phyloP scores from a whole-genome alignment of 2,113 vertebrate species.

The Benitochromis conjunctus region DNA sequence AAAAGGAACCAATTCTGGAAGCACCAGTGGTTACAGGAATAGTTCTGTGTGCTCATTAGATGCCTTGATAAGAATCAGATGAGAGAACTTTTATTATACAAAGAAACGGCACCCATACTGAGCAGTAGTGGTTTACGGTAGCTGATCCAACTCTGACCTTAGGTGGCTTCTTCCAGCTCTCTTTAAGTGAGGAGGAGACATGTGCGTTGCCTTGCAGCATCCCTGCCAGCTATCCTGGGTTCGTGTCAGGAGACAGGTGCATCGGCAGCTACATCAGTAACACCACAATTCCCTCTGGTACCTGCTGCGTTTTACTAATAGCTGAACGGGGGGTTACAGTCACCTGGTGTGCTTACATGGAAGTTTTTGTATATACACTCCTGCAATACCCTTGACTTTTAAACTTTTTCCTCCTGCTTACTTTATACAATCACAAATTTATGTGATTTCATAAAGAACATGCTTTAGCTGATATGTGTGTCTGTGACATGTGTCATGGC shows the following conservation, averaged over 20 bases:
- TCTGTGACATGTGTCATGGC: background rate
- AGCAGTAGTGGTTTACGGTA: background rate
- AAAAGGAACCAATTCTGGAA: background rate
- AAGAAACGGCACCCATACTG: background rate
- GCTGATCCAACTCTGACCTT: background rate
- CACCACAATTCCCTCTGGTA: background rate
- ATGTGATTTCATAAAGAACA: background rate
- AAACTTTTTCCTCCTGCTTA: background rate
- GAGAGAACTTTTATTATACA: background rate
- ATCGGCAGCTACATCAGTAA: slow-evolving; percentile 3
- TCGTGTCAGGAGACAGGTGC: slow-evolving; percentile 23
- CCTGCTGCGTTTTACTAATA: slow-evolving; percentile 1
- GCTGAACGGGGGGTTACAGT: background rate
- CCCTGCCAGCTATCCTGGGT: slow-evolving; percentile 13
- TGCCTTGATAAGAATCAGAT: background rate
- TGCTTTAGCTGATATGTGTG: background rate
- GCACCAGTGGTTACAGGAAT: background rate
- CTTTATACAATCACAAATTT: slow-evolving; percentile 3
- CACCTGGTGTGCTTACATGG: background rate
- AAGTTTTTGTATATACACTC: background rate
- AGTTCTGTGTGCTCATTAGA: background rate
- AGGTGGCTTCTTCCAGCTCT: background rate
- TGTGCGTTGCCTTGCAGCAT: background rate
- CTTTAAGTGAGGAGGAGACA: background rate
- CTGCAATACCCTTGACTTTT: background rate